phyloP scores from a whole-genome alignment of 2,888 invertebrate species.

The Mythimna albipuncta region DNA sequence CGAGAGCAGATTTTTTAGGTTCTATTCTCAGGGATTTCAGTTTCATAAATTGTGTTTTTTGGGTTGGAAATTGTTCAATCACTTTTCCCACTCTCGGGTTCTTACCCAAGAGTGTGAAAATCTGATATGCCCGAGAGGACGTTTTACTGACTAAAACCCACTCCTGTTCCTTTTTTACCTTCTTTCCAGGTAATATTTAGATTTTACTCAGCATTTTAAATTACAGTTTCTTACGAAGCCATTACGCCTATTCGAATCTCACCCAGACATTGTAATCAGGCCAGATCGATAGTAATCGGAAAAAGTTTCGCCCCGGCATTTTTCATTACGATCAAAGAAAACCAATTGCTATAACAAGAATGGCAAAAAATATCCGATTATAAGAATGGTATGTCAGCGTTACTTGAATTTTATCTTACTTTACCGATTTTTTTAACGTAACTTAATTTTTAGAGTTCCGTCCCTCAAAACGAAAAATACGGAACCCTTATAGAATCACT shows the following conservation, averaged over 20 bases:
- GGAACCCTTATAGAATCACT: no score
- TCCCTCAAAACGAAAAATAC: no score
- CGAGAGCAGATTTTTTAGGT: neutral
- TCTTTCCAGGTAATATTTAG: neutral
- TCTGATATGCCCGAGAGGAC: no score
- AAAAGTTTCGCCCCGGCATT: slow-evolving; percentile 42
- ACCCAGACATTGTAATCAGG: slow-evolving; percentile 30
- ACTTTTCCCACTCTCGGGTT: no score
- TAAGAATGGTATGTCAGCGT: slow-evolving; percentile 46
- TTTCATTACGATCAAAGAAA: slow-evolving; percentile 56
- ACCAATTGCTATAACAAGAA: slow-evolving; percentile 50
- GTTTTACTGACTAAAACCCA: no score
- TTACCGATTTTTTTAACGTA: slow-evolving; percentile 10
- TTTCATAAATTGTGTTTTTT: no score
- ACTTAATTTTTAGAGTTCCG: no score
- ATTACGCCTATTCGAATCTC: neutral
- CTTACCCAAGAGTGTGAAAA: no score
- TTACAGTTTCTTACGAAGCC: slow-evolving; percentile 2
- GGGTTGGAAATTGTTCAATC: no score
- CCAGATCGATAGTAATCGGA: slow-evolving; percentile 37
- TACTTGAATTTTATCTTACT: slow-evolving; percentile 22
- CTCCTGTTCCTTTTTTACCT: no score
- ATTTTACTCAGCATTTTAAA: slow-evolving; percentile 1
- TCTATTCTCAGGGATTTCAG: neutral
- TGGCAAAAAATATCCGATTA: slow-evolving; percentile 45